These are phyloP conservation scores for Ceuthmochares aereus DNA, from an alignment of 2,113 vertebrate genomes.

Conservation along the genomic window DNA sequence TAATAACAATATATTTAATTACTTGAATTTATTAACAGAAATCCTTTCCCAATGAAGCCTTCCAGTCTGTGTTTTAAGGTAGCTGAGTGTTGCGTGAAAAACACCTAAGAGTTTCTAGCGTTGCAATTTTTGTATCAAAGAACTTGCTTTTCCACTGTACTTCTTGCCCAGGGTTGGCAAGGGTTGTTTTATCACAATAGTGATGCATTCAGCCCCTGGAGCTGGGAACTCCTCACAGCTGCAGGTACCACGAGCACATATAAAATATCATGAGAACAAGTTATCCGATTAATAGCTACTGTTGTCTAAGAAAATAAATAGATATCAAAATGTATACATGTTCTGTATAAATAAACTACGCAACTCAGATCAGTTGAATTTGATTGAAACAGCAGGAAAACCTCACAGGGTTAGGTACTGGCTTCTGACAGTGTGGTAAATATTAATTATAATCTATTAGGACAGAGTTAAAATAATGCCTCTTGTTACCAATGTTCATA, in stretches of 20 bases:
- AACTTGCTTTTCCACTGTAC: neutral
- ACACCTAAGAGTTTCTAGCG: fast-evolving
- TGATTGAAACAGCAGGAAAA: neutral
- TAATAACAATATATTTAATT: fast-evolving
- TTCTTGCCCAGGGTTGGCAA: neutral
- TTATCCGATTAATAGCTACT: fast-evolving
- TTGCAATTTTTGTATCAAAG: neutral
- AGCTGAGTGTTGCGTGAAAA: neutral
- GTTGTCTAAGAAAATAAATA: neutral
- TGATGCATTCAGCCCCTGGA: fast-evolving
- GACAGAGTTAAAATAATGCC: neutral
- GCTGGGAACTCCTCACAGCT: neutral
- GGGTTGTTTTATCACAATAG: fast-evolving
- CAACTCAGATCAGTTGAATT: neutral
- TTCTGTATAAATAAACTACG: neutral
- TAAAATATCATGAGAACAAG: neutral
- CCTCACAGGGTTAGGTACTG: neutral
- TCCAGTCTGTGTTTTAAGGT: neutral
- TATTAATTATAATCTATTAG: neutral
- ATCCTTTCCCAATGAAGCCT: neutral
- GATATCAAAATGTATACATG: neutral
- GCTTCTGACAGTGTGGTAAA: neutral
- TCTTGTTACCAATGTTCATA: neutral
- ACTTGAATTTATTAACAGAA: neutral
- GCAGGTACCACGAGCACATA: fast-evolving